phyloP scores from a whole-genome alignment of 2,797 vertebrate species.

The Artibeus jamaicensis region DNA sequence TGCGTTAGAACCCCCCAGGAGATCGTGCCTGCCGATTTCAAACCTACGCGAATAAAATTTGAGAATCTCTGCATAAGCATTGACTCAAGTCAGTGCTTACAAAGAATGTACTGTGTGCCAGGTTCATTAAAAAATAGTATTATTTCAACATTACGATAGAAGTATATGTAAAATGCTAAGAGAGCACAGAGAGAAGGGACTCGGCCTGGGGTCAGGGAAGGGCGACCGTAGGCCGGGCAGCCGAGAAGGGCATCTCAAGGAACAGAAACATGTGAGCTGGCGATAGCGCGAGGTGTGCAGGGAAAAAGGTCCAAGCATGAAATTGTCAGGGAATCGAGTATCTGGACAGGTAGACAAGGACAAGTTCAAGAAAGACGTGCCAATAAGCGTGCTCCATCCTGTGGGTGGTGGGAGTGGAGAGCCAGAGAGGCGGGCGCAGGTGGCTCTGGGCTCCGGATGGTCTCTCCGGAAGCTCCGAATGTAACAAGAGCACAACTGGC shows the following conservation, averaged over 20 bases:
- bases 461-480: not conserved
- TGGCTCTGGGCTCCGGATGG: not conserved
- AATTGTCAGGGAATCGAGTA: fast-evolving
- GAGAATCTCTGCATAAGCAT: not conserved
- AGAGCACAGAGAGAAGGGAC: not conserved
- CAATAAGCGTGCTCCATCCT: not conserved
- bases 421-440: not conserved
- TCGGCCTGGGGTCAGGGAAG: not conserved
- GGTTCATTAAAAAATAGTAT: not conserved
- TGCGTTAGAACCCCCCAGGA: not conserved
- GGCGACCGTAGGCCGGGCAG: not conserved
- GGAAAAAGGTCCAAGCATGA: not conserved
- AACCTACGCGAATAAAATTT: not conserved
- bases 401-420: not conserved
- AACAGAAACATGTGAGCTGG: not conserved
- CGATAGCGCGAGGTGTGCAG: fast-evolving
- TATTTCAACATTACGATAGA: not conserved
- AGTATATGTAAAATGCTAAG: not conserved
- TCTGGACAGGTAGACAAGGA: not conserved
- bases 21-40: not conserved
- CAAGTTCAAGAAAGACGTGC: not conserved
- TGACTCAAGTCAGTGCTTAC: not conserved
- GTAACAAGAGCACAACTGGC: not conserved
- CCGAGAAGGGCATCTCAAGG: not conserved
- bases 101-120: not conserved